phyloP scores from a whole-genome alignment of 2,888 invertebrate genomes.

The Sphaeridia pumilis region DNA sequence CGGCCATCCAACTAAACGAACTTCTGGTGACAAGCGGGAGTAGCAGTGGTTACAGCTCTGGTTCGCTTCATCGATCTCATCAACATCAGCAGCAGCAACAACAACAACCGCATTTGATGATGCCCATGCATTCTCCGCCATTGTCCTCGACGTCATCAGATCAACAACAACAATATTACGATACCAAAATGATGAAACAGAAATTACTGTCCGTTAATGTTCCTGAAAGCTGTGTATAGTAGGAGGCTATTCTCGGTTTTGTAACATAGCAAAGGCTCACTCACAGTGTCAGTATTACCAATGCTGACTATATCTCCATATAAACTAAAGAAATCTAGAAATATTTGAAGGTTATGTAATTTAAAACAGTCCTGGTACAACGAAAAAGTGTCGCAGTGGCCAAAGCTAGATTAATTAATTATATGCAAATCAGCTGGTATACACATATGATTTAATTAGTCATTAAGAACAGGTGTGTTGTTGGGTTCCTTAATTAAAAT shows the following conservation, averaged over 20 bases:
- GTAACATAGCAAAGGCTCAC: neutral
- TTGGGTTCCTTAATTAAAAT: no score
- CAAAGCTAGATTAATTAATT: no score
- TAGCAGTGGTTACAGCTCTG: neutral
- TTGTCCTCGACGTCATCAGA: no score
- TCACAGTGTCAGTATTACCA: neutral
- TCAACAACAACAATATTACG: slow-evolving; percentile 21
- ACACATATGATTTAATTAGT: no score
- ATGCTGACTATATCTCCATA: neutral
- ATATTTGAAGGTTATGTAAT: neutral
- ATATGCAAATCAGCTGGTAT: no score
- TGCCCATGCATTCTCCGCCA: neutral
- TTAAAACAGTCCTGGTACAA: no score
- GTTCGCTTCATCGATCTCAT: neutral
- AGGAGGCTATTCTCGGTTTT: no score
- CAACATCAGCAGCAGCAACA: neutral
- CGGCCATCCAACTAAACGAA: neutral
- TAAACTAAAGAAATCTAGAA: neutral
- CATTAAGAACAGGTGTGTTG: no score
- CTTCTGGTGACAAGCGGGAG: neutral
- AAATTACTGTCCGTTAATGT: slow-evolving; percentile 34
- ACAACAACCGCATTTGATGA: neutral
- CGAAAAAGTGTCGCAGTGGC: no score
- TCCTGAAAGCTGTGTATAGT: slow-evolving; percentile 35
- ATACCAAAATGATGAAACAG: slow-evolving; percentile 35